These are phyloP conservation scores for Cebidichthys violaceus DNA, from an alignment of 2,113 vertebrate species.

Conservation along the genomic window DNA sequence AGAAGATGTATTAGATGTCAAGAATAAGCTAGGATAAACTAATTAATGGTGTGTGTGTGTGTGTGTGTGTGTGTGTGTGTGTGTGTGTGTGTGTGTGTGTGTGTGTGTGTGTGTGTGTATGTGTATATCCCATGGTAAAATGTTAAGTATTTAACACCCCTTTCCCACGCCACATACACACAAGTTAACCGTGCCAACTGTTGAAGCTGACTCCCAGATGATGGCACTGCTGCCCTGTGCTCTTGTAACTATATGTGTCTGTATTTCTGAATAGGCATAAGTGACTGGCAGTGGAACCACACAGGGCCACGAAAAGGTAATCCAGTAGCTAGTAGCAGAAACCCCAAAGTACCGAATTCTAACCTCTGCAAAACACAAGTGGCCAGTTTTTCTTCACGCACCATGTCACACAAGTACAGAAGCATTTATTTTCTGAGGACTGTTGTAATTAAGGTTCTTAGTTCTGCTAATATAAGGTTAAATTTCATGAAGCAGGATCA, in stretches of 20 bases:
- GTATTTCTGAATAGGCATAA: constrained; percentile 83
- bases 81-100: too few species aligned
- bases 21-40: neutral
- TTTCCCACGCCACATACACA: neutral
- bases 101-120: too few species aligned
- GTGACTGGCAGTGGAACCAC: constrained; percentile 84
- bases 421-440: constrained; percentile 15
- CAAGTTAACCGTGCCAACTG: constrained; percentile 9
- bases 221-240: constrained; percentile 54
- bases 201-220: constrained; percentile 41
- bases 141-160: neutral
- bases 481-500: constrained; percentile 81
- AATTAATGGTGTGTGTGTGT: too few species aligned
- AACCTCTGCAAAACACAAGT: constrained; percentile 41
- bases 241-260: constrained; percentile 80
- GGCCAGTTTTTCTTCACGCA: constrained; percentile 61
- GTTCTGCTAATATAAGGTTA: constrained; percentile 63
- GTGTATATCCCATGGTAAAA: neutral
- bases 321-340: constrained; percentile 70
- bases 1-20: neutral
- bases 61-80: neutral
- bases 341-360: constrained; percentile 39
- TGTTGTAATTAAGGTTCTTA: constrained; percentile 29
- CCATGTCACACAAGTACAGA: constrained; percentile 24
- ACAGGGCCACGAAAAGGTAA: constrained; percentile 83